Evolutionary conservation across 2,888 invertebrate genomes (phyloP), one percentile per base, ranked within the genome.

Genomic region (Galerucella nymphaeae): DNA sequence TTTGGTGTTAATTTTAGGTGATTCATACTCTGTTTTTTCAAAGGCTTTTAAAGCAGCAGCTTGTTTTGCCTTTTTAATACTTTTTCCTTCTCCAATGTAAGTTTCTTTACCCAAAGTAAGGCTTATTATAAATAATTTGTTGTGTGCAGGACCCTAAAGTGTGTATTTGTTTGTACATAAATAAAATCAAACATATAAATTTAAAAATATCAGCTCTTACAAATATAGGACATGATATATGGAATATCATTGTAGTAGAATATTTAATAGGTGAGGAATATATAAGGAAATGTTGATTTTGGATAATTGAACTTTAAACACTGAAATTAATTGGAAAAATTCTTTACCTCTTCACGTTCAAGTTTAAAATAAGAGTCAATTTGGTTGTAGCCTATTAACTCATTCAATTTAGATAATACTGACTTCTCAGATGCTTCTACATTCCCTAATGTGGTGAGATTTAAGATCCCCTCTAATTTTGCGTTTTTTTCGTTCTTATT

Each of bases 61-160:
- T 65, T 80, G 77, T 79, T 84, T 80, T 6, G 85, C 84, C 69
- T 80, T 81, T 73, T 85, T 85, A 45, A 83, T 74, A 70, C 80
- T 82, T 58, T 75, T 81, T n/a, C 79, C 84, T 55, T 76, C 70
- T 41, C 79, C 81, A 65, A 78, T 64, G 72, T 82, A 85, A 10
- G 67, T 73, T 81, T 85, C 85, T 65, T 84, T 81, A 0, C 84
- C 85, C 18, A 85, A 76, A 53, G 68, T 77, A 63, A 85, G 76
- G 9, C 74, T 73, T 13, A 85, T 70, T 55, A 80, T 80, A 75
- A 83, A 85, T 5, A 74, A 68, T 80, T 77, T 83, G 9, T 79
- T 77, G 76, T 85, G 85, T 30, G 84, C 66, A 48, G 81, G 81
- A 1, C 84, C 85, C 84, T 84, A 77, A 6, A 5, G 6, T 30